These are phyloP conservation scores for Drosophila repletoides DNA, from an alignment of 1,140 invertebrate genomes.

Conservation along the genomic window DNA sequence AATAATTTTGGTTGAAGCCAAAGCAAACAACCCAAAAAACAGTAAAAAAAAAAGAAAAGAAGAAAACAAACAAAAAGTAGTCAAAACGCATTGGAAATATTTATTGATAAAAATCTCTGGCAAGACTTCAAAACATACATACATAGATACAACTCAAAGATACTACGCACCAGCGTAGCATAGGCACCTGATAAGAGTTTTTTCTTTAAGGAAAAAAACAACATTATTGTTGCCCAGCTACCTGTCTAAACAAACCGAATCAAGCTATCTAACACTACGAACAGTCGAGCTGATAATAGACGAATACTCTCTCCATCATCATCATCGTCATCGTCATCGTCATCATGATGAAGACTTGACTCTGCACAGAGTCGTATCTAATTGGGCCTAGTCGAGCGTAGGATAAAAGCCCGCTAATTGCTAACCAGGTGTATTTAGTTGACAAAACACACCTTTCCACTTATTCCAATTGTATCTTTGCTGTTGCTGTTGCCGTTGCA, in stretches of 20 bases:
- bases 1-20: conserved; percentile 23
- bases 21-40: conserved; percentile 23
- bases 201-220: no score
- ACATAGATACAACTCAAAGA: conserved; percentile 19
- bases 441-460: conserved; percentile 15
- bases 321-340: no score
- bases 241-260: conserved; percentile 41
- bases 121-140: conserved; percentile 15
- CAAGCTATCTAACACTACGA: no score
- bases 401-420: conserved; percentile 37
- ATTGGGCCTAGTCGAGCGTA: conserved; percentile 36
- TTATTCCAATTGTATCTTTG: conserved; percentile 4
- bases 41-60: neutral
- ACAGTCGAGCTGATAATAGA: conserved; percentile 11
- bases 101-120: conserved; percentile 48
- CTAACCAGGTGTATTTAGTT: conserved; percentile 18
- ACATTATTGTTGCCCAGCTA: conserved; percentile 28
- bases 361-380: conserved; percentile 3
- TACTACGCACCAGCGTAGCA: neutral
- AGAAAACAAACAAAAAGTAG: conserved; percentile 4
- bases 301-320: no score
- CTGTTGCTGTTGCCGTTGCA: no score
- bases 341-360: no score
- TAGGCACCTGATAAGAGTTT: conserved; percentile 24
- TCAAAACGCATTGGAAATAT: conserved; percentile 20